Evolutionary conservation across 2,888 invertebrate species (phyloP).

Genomic region (Oxystoma pomonae): DNA sequence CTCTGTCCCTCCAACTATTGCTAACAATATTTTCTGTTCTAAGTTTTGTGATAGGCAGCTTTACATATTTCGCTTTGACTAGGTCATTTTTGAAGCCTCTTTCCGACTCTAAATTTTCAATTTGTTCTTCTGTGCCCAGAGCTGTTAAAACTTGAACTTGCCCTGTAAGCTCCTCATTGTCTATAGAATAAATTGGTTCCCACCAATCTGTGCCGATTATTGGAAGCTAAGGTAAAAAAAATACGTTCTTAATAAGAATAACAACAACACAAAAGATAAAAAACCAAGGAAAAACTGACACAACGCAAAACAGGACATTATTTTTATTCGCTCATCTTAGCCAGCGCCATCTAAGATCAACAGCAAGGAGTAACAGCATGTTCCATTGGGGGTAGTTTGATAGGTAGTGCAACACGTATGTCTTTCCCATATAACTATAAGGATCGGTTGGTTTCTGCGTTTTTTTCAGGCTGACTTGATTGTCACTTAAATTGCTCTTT

Average conservation of each 20-base stretch:
- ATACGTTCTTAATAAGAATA: conserved; percentile 4
- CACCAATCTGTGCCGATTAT: conserved; percentile 59
- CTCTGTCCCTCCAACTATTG: conserved; percentile 10
- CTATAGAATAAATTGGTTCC: conserved; percentile 51
- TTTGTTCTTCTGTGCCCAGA: conserved; percentile 58
- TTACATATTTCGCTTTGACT: conserved; percentile 34
- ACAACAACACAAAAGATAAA: too few relatives aligned
- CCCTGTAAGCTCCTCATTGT: conserved; percentile 49
- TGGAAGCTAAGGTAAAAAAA: conserved; percentile 48
- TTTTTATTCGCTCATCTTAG: too few relatives aligned
- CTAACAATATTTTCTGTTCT: not conserved
- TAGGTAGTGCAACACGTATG: too few relatives aligned
- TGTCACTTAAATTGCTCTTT: too few relatives aligned
- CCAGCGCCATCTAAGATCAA: too few relatives aligned
- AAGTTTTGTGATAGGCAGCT: conserved; percentile 18
- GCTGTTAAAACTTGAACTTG: conserved; percentile 56
- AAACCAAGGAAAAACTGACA: too few relatives aligned
- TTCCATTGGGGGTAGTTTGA: too few relatives aligned
- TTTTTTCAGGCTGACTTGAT: too few relatives aligned
- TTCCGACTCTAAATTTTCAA: conserved; percentile 50
- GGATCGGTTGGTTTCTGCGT: too few relatives aligned
- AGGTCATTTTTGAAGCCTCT: conserved; percentile 43
- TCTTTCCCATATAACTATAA: too few relatives aligned
- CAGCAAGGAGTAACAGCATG: too few relatives aligned
- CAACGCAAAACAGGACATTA: too few relatives aligned